Evolutionary conservation across 2,797 vertebrate species (phyloP), one percentile per base, ranked within the genome.

Genomic region (Crax fasciolata): DNA sequence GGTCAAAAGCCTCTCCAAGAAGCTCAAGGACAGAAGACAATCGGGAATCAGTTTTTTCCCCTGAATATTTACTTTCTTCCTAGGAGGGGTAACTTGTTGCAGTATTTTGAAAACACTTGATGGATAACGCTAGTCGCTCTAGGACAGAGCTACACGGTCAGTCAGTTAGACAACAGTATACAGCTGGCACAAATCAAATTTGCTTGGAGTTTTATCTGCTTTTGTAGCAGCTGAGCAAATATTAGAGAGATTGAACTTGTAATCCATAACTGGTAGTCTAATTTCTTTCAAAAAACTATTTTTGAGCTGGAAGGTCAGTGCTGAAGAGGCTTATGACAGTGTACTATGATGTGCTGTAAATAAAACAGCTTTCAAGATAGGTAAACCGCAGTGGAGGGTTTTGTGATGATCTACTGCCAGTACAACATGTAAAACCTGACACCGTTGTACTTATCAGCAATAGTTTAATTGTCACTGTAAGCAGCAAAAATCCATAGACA

Each of bases 171-270:
- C 54, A 32, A 43, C 44, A 90, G 46, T 39, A 84, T n/a, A 61
- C 3, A 82, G 7, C 10, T 32, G 46, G 28, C 63, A 59, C 41
- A 82, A 89, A 87, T 65, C 25, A 90, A 76, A 90, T 71, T 87
- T 41, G 44, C 77, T 70, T 67, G 30, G 23, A 75, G 38, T 78
- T 84, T 95, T 89, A 80, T 87, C 86, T 90, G 54, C n/a, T 24
- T 80, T 41, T 85, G 49, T 74, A 72, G n/a, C 77, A 94, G 75
- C 90, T 89, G 90, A 85, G 71, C 72, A 92, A 92, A 90, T 87
- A 87, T 58, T 25, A 66, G 19, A 63, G 67, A 84, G 67, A 73
- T 76, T 85, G 89, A 90, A 88, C 81, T 57, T 65, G 18, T 72
- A 18, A 39, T 20, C 48, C 61, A 24, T 52, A 79, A 81, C 35